Evolutionary conservation across 2,797 vertebrate genomes (phyloP).

Genomic region (Merluccius polli): DNA sequence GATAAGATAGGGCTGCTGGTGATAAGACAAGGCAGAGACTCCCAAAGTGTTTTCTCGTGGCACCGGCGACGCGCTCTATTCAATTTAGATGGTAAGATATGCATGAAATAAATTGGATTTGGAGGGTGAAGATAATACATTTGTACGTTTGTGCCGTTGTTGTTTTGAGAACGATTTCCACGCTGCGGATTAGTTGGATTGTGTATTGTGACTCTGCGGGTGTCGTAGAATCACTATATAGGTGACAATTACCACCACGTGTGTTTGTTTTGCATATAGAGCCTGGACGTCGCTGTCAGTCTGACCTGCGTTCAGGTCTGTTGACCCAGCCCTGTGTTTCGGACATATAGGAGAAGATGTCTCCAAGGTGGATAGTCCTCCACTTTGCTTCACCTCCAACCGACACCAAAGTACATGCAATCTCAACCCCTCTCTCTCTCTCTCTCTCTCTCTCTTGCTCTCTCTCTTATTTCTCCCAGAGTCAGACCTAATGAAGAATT

Average conservation of each 20-base stretch:
- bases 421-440: conserved; percentile 11
- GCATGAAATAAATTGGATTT: conserved; percentile 71
- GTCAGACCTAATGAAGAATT: conserved; percentile 81
- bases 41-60: conserved; percentile 68
- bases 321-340: neutral
- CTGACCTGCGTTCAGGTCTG: conserved; percentile 1
- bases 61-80: conserved; percentile 67
- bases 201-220: conserved; percentile 46
- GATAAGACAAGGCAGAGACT: conserved; percentile 71
- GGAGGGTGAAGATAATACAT: conserved; percentile 60
- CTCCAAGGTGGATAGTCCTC: neutral
- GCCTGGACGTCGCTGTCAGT: neutral
- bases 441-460: conserved; percentile 15
- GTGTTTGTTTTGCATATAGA: conserved; percentile 9
- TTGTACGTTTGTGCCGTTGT: conserved; percentile 53
- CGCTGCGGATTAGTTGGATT: conserved; percentile 53
- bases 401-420: neutral
- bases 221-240: conserved; percentile 41
- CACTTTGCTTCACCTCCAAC: neutral
- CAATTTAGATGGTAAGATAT: conserved; percentile 79
- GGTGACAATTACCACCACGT: conserved; percentile 33
- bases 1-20: conserved; percentile 64
- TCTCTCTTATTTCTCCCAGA: conserved; percentile 15
- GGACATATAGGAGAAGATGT: neutral
- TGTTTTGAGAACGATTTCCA: conserved; percentile 64